Evolutionary conservation across 2,113 vertebrate genomes (phyloP).

Genomic region (Campylorhamphus procurvoides): DNA sequence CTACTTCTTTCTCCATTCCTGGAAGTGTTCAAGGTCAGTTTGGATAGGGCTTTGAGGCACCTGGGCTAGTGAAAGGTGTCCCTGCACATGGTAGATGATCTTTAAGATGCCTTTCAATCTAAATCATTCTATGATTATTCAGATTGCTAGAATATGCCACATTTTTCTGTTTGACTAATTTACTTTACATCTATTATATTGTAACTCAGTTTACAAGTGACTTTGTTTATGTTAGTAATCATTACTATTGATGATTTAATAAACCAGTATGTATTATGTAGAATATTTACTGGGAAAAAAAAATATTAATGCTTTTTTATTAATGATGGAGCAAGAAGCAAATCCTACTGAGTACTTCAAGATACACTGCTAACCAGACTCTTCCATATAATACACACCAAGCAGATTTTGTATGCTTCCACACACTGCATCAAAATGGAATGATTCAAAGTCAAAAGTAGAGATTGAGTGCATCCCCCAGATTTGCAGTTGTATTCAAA

Average conservation of each 20-base stretch:
- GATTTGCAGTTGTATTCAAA: neutral
- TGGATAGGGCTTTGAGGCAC: neutral
- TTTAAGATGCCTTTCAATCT: neutral
- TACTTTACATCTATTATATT: neutral
- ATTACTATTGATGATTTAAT: neutral
- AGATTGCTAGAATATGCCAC: neutral
- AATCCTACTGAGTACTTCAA: neutral
- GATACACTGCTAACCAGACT: neutral
- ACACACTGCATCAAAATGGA: neutral
- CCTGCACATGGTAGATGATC: neutral
- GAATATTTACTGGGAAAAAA: neutral
- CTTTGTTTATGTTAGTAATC: neutral
- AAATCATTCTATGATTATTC: neutral
- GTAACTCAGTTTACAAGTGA: neutral
- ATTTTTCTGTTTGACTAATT: neutral
- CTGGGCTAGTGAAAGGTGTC: neutral
- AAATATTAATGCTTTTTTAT: neutral
- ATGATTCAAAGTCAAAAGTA: neutral
- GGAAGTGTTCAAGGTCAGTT: neutral
- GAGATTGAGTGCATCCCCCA: rapidly evolving
- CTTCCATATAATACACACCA: neutral
- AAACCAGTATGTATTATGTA: neutral
- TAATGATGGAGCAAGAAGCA: neutral
- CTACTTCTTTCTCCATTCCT: neutral
- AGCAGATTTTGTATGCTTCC: neutral